Base-by-base conservation (phyloP, 2,888 invertebrate species). In the Microplitis manilae region DNA sequence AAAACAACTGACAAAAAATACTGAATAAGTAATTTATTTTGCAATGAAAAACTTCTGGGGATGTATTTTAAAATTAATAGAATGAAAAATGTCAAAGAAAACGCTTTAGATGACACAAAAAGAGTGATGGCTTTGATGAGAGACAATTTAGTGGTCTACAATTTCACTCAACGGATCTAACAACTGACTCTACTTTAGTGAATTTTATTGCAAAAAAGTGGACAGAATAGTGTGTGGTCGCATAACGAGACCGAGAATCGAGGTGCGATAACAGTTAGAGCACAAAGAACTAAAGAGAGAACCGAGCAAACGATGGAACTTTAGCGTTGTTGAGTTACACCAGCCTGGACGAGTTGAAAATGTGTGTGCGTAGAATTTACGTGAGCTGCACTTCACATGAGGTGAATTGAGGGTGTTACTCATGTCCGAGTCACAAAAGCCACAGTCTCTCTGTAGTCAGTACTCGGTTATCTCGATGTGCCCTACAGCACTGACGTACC, bases 281-380 rank as follows among this genome's bases (percentile, higher is more conserved):
- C 68, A 68, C 39, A 75, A 38, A 30, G 17, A 60, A 71, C 68
- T 7, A 39, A 41, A 60, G 62, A 30, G 68, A 50, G 59, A 68
- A 41, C 50, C 13, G 8, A 64, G 40, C 59, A 69, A 41, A 50
- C 40, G 62, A 40, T 5, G 38, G 20, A 67, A 64, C 67, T 38
- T 67, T 41, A 41, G 62, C 72, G 65, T 69, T 79, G 78, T 80
- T 78, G 78, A 80, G 78, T 77, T 79, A 70, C 73, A 30, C 77
- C 75, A 59, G 69, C 70, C 41, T 62, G 75, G 50, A 65, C 41
- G 59, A 15, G 69, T 50, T 15, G 73, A 65, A 50, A 50, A 50
- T 50, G 50, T 50, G 50, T 50, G 9, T 2, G 50, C 50, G 50
- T 50, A 50, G 8, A 50, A 13, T 13, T 7, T 50, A 50, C 50